Conservation (phyloP, 2,888 invertebrate species). For the Phorcus lineatus region DNA sequence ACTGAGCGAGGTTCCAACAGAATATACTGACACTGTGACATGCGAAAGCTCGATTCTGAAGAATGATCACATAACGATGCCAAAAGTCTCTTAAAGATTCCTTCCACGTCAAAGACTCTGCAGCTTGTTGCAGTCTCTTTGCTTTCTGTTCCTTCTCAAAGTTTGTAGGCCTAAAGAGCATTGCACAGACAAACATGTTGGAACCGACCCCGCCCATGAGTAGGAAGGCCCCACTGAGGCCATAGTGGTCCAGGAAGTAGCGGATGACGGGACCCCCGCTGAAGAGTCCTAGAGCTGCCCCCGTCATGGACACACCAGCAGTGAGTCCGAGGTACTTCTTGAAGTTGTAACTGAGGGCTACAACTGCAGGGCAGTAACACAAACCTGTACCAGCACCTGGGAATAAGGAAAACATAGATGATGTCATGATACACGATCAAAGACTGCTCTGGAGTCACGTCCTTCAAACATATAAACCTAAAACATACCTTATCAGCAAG, state of each 20-base stretch:
- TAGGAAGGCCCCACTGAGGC: slow-evolving; percentile 23
- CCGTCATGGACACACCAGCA: background rate
- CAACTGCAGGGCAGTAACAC: background rate
- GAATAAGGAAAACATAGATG: background rate
- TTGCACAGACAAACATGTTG: slow-evolving; percentile 10
- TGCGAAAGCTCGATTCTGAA: background rate
- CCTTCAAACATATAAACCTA: background rate
- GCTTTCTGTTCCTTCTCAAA: background rate
- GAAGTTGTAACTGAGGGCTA: slow-evolving; percentile 6
- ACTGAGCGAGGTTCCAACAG: background rate
- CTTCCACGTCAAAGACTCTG: background rate
- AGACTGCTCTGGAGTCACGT: background rate
- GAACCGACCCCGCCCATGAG: slow-evolving; percentile 16
- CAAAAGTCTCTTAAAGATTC: background rate
- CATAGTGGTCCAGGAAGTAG: slow-evolving; percentile 5
- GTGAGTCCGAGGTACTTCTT: background rate
- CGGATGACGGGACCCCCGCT: slow-evolving; percentile 5
- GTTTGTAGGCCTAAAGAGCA: background rate
- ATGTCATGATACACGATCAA: background rate
- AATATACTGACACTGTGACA: background rate
- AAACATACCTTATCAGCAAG: background rate
- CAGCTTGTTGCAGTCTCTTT: background rate
- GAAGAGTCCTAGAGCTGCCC: background rate
- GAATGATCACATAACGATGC: background rate
- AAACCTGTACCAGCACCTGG: background rate